Base-by-base conservation (phyloP, 1,140 invertebrate genomes). In the Megalopta genalis region DNA sequence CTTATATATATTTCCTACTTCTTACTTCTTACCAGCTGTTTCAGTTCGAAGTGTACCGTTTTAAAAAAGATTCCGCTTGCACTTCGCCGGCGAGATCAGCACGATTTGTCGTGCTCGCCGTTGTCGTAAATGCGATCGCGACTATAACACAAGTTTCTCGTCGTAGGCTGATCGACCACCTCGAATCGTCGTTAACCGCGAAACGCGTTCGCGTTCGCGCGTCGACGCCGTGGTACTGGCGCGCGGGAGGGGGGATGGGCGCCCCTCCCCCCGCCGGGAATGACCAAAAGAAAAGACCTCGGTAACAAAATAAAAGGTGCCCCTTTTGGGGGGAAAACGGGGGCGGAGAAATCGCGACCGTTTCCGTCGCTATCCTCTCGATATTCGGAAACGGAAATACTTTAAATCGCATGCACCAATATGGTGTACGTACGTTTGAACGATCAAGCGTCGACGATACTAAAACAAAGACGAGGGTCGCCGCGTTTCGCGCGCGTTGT, bases 371-470 rank as follows among this genome's bases (percentile, higher is more conserved):
- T 71, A 16, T n/a, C 57, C 12, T 60, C 39, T 64, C n/a, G n/a
- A n/a, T n/a, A 63, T 32, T 23, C 18, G 70, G 42, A 39, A n/a
- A 71, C n/a, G 14, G 54, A 57, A n/a, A 57, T 57, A 14, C 18
- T 32, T 46, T 14, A 39, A 23, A 46, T 62, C 42, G 71, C 21
- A 52, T 82, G 84, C 88, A 90, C 88, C 88, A 89, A 88, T 90
- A 90, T 90, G 88, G 87, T 89, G 88, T 84, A 86, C 77, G 88
- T 84, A 86, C 80, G 80, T 81, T 73, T 67, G 80, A 65, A 68
- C 82, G 64, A 66, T 84, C 84, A 78, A 69, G 63, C 76, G 68
- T 73, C 68, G 68, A 79, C 64, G 60, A 80, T 80, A 23, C 57
- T 32, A 60, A n/a, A n/a, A n/a, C n/a, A n/a, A n/a, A n/a, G n/a